phyloP scores from a whole-genome alignment of 2,888 invertebrate species.

The Clivina fossor region DNA sequence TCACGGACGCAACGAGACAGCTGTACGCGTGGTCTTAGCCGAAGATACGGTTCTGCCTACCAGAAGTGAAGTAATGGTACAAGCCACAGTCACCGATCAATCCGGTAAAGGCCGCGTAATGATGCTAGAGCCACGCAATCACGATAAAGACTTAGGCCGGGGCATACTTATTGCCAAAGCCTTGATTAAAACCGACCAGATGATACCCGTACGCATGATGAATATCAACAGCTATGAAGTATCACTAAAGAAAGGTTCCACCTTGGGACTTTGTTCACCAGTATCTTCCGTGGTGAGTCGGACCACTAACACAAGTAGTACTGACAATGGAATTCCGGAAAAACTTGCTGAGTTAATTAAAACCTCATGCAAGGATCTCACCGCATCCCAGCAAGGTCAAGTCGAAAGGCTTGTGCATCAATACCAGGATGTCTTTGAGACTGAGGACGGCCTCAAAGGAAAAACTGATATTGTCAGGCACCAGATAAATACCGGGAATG shows the following conservation, averaged over 20 bases:
- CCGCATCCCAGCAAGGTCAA: not conserved
- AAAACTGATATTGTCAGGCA: not conserved
- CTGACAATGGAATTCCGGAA: not conserved
- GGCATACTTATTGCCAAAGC: not conserved
- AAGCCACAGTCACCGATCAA: not conserved
- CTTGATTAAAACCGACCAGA: not conserved
- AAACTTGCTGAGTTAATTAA: not conserved
- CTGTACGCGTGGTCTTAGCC: not conserved
- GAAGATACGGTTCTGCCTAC: not conserved
- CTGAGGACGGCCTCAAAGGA: not conserved
- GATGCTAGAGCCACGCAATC: not conserved
- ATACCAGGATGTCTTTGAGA: slow-evolving; percentile 2
- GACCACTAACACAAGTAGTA: no score
- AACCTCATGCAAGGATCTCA: not conserved
- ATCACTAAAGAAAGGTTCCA: not conserved
- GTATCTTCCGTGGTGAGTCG: not conserved
- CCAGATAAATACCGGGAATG: not conserved
- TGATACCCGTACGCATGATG: not conserved
- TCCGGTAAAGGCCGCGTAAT: not conserved
- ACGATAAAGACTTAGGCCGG: not conserved
- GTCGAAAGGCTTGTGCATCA: not conserved
- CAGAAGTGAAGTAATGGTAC: not conserved
- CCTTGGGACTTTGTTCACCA: not conserved
- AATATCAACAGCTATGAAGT: not conserved
- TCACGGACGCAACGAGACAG: not conserved